These are phyloP conservation scores for Leptosomus discolor DNA, from an alignment of 2,113 vertebrate species.

Conservation along the genomic window DNA sequence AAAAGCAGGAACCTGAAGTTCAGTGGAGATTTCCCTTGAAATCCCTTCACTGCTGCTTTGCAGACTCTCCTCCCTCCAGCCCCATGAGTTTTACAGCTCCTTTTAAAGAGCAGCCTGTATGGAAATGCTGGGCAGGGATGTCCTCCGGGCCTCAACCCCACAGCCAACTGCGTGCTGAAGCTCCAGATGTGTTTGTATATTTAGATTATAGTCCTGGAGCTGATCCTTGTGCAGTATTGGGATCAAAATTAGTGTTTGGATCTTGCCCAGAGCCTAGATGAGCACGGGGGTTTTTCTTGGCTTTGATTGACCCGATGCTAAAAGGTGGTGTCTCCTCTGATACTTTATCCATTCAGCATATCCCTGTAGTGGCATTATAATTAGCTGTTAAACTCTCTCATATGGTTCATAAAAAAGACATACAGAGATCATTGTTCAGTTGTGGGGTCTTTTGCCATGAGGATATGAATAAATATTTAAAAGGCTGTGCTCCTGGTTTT, in stretches of 20 bases:
- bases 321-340: background rate
- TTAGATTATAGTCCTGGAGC: background rate
- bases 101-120: too few species aligned
- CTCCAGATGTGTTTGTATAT: background rate
- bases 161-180: fast-evolving
- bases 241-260: background rate
- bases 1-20: background rate
- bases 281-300: background rate
- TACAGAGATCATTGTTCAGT: background rate
- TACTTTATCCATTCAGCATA: background rate
- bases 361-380: background rate
- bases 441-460: background rate
- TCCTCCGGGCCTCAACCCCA: too few species aligned
- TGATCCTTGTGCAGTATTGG: background rate
- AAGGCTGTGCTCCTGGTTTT: background rate
- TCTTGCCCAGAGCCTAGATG: background rate
- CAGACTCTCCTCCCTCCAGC: background rate
- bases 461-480: background rate
- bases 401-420: background rate
- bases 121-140: too few species aligned
- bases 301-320: background rate
- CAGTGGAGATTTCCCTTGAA: background rate
- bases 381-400: background rate
- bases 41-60: background rate
- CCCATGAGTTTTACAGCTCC: background rate